These are phyloP conservation scores for Doryteuthis pealeii DNA, from an alignment of 1,140 invertebrate species.

Conservation along the genomic window DNA sequence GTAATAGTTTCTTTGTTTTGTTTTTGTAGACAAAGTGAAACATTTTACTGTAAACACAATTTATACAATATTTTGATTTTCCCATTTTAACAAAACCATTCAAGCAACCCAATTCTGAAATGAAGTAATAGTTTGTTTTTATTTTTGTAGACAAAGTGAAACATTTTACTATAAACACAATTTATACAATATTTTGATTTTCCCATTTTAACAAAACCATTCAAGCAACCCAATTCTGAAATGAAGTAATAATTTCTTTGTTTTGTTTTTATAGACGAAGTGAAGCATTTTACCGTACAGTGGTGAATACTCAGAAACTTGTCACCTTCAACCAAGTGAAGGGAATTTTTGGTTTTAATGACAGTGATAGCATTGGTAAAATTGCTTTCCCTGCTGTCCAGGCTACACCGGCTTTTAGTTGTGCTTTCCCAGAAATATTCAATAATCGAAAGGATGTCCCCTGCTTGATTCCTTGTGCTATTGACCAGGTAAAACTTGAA, in stretches of 20 bases:
- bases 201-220: no score
- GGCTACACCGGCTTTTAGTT: slow-evolving; percentile 91
- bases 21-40: no score
- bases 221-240: no score
- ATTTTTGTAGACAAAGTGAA: slow-evolving; percentile 74
- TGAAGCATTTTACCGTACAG: slow-evolving; percentile 89
- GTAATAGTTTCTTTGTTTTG: no score
- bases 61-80: no score
- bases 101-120: no score
- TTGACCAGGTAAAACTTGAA: slow-evolving; percentile 78
- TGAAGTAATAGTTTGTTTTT: no score
- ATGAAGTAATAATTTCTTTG: not conserved
- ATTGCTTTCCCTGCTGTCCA: slow-evolving; percentile 95
- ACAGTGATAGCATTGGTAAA: slow-evolving; percentile 94
- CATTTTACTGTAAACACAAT: no score
- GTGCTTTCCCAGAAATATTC: slow-evolving; percentile 96
- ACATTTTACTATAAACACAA: slow-evolving; percentile 92
- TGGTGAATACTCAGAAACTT: slow-evolving; percentile 86
- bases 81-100: no score
- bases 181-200: no score
- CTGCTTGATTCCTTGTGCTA: slow-evolving; percentile 96
- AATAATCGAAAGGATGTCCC: slow-evolving; percentile 75
- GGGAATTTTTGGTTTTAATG: slow-evolving; percentile 97
- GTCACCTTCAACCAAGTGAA: slow-evolving; percentile 92
- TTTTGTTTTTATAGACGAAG: slow-evolving; percentile 64